These are phyloP conservation scores for Phoebastria nigripes DNA, from an alignment of 2,797 vertebrate species.

Conservation along the genomic window DNA sequence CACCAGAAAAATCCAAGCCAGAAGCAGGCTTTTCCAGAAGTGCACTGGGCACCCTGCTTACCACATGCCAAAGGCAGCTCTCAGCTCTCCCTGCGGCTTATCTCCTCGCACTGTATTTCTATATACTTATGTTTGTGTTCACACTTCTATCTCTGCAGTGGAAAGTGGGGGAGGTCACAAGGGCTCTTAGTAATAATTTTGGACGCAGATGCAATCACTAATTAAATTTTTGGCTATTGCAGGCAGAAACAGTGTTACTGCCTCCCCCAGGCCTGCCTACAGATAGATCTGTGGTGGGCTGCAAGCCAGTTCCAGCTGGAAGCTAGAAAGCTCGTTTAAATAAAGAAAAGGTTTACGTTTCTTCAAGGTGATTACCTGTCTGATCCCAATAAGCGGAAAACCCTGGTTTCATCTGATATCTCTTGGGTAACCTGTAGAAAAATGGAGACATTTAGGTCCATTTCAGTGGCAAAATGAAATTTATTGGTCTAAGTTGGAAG, in stretches of 20 bases:
- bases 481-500: background rate
- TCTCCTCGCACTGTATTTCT: background rate
- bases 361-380: slow-evolving; percentile 75
- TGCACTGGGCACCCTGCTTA: background rate
- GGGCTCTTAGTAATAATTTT: background rate
- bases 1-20: background rate
- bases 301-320: background rate
- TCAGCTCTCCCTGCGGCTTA: background rate
- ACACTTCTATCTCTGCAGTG: background rate
- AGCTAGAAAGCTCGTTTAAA: background rate
- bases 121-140: background rate
- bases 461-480: background rate
- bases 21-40: background rate
- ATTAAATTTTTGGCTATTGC: background rate
- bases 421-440: slow-evolving; percentile 80
- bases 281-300: background rate
- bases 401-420: slow-evolving; percentile 82
- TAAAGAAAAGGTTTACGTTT: background rate
- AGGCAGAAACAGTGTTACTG: background rate
- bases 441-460: background rate
- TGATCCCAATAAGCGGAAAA: slow-evolving; percentile 80
- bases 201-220: background rate
- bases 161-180: background rate
- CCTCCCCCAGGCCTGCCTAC: background rate
- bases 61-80: background rate